Base-by-base conservation (phyloP, 2,113 vertebrate genomes). In the Apodemus speciosus region DNA sequence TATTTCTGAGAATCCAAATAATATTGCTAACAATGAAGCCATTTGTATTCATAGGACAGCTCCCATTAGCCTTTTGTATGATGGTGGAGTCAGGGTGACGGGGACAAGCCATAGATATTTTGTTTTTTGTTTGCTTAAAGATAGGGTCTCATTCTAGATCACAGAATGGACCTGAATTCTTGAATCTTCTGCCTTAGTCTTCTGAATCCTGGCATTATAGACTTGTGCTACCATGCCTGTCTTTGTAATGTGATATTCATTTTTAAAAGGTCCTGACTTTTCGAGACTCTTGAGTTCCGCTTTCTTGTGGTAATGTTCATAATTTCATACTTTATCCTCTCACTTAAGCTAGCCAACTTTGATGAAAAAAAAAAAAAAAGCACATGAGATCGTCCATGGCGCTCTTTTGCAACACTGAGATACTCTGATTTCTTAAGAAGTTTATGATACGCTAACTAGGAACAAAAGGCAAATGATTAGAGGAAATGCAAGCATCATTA, bases 391-490 rank as follows among this genome's bases (percentile, higher is more conserved):
- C 75, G 87, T 92, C 32, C 23, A 84, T 1, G 4, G 15, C 75
- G 94, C 35, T 86, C 79, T 91, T 94, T 83, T 20, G 1, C 35
- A 75, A 9, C 35, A 13, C 40, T 35, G 62, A 90, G 89, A 84
- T 60, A 76, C 72, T 68, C 73, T 79, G 75, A 90, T 95, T 95
- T 94, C 69, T 88, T 76, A 69, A 83, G 35, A 43, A 96, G 92
- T 64, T 93, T 92, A 72, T 4, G 30, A 16, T 69, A 49, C 51
- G 40, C 75, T 89, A 89, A 86, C 71, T 60, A 87, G 69, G 60
- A 94, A 92, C 40, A 94, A 96, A 93, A 88, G 72, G 21, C 91
- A 97, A 92, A 90, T 87, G 86, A 97, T 94, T 93, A 94, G 66
- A 96, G 84, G 95, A 95, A 94, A 89, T 91, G 46, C n/a, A 92